Evolutionary conservation across 2,888 invertebrate species (phyloP).

Genomic region (Aphrophora alni): DNA sequence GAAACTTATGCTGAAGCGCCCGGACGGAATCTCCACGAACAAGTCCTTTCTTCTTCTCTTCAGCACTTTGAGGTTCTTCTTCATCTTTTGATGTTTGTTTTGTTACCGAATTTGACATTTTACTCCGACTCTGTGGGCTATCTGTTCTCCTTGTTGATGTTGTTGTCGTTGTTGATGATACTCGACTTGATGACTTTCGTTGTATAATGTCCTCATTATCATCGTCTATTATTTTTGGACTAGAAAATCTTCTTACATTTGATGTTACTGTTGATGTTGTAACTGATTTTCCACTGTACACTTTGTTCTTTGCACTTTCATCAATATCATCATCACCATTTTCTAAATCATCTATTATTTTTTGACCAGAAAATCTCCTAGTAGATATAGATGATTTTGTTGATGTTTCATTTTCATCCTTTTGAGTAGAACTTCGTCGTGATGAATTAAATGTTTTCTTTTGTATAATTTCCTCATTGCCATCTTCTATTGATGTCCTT

Average conservation of each 20-base stretch:
- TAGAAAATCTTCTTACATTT: slow-evolving; percentile 25
- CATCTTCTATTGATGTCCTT: not conserved
- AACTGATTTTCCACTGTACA: not conserved
- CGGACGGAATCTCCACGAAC: slow-evolving; percentile 70
- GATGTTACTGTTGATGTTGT: slow-evolving; percentile 12
- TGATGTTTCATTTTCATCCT: slow-evolving; percentile 36
- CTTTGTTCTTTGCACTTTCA: not conserved
- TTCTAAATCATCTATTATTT: slow-evolving; percentile 15
- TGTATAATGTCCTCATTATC: not conserved
- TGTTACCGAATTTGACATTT: slow-evolving; percentile 21
- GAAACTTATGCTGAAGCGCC: slow-evolving; percentile 79
- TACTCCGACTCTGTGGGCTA: not conserved
- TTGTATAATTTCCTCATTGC: slow-evolving; percentile 24
- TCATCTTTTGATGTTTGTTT: slow-evolving; percentile 51
- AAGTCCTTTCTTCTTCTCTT: slow-evolving; percentile 45
- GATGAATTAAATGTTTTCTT: slow-evolving; percentile 24
- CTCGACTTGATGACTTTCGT: not conserved
- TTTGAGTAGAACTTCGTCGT: slow-evolving; percentile 34
- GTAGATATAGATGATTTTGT: not conserved
- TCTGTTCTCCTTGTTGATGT: slow-evolving; percentile 13
- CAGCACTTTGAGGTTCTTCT: slow-evolving; percentile 51
- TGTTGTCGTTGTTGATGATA: not conserved
- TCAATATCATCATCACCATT: slow-evolving; percentile 11
- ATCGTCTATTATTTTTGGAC: not conserved
- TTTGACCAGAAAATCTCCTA: slow-evolving; percentile 21